A percentile compares a stretch with the other conserved stretches of the same genome.
phyloP scores from a whole-genome alignment of 2,113 vertebrate species.

The Vicugna pacos region DNA sequence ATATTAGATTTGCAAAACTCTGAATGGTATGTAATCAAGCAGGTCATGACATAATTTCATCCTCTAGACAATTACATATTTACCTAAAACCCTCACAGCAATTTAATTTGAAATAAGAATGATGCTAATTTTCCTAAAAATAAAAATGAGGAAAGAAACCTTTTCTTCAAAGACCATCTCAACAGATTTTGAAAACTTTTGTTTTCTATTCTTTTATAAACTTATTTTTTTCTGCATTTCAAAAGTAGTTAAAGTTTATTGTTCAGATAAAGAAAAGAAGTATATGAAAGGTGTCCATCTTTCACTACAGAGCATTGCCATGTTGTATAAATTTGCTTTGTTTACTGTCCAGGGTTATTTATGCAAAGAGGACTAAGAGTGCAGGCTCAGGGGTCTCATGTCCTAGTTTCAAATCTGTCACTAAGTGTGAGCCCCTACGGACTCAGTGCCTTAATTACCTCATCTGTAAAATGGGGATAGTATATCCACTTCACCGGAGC shows the following conservation, averaged over 20 bases:
- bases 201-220: background rate
- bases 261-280: slow-evolving; percentile 40
- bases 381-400: background rate
- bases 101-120: slow-evolving; percentile 58
- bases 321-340: background rate
- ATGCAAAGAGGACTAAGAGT: background rate
- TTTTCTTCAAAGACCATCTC: slow-evolving; percentile 48
- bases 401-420: background rate
- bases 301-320: background rate
- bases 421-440: background rate
- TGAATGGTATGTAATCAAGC: slow-evolving; percentile 68
- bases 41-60: slow-evolving; percentile 62
- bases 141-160: slow-evolving; percentile 46
- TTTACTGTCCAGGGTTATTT: background rate
- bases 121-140: slow-evolving; percentile 60
- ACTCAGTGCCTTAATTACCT: background rate
- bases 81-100: slow-evolving; percentile 32
- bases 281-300: background rate
- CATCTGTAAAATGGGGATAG: slow-evolving; percentile 10
- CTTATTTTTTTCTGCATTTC: slow-evolving; percentile 8
- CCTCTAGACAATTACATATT: slow-evolving; percentile 49
- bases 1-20: slow-evolving; percentile 15
- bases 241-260: slow-evolving; percentile 42
- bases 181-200: background rate
- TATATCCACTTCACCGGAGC: background rate